Evolutionary conservation across 2,113 vertebrate species (phyloP).

Genomic region (Syngnathus floridae): DNA sequence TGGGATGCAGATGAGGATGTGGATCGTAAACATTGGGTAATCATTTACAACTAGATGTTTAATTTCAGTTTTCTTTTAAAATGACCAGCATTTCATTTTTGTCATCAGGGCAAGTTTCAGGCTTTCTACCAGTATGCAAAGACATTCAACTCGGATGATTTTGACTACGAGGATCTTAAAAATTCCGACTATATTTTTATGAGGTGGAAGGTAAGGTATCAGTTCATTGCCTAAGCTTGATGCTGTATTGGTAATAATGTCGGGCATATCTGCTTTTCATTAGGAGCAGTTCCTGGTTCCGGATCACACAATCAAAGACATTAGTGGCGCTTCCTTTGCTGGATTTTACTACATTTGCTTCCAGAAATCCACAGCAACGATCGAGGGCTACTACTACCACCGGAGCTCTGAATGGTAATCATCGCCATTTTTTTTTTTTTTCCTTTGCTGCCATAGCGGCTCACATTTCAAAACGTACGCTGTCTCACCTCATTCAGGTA

Average conservation of each 20-base stretch:
- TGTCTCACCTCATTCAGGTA: constrained; percentile 76
- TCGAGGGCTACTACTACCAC: constrained; percentile 99
- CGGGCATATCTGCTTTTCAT: neutral
- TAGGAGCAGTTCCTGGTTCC: constrained; percentile 98
- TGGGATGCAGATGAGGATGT: constrained; percentile 99
- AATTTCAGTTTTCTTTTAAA: neutral
- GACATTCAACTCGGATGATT: constrained; percentile 97
- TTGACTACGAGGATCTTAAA: constrained; percentile 95
- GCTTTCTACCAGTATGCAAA: constrained; percentile 99
- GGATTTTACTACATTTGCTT: constrained; percentile 99
- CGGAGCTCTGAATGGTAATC: constrained; percentile 98
- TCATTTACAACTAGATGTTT: neutral
- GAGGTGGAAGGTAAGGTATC: constrained; percentile 91
- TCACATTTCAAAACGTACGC: neutral
- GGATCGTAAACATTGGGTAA: constrained; percentile 97
- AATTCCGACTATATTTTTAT: constrained; percentile 97
- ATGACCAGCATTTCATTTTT: constrained; percentile 16
- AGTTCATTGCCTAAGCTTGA: neutral
- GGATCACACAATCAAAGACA: constrained; percentile 99
- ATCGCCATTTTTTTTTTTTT: neutral
- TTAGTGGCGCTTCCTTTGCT: constrained; percentile 97
- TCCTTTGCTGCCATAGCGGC: neutral
- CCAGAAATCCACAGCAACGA: constrained; percentile 97
- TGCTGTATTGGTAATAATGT: neutral
- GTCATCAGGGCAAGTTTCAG: constrained; percentile 90